A percentile compares a stretch with the other conserved stretches of the same genome.
phyloP scores from a whole-genome alignment of 2,113 vertebrate genomes.

The Rhinichthys klamathensis region DNA sequence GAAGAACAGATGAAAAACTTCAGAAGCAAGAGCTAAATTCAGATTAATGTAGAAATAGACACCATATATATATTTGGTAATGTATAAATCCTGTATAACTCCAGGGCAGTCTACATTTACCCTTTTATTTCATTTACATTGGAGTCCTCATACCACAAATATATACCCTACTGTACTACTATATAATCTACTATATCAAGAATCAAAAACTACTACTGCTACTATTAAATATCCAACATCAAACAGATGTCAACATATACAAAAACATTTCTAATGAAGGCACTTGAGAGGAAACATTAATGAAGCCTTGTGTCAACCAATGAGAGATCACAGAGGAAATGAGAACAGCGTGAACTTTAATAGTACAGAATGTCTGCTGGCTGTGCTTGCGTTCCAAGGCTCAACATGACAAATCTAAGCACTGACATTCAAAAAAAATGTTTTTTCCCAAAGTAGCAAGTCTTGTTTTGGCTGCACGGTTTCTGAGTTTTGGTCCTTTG shows the following conservation, averaged over 20 bases:
- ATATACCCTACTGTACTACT: not conserved
- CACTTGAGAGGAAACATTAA: constrained; percentile 41
- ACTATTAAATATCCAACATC: not conserved
- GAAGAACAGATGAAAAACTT: constrained; percentile 20
- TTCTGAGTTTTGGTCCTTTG: constrained; percentile 16
- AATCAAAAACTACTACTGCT: not conserved
- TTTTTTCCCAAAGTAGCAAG: constrained; percentile 16
- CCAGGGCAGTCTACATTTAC: not conserved
- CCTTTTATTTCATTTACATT: not conserved
- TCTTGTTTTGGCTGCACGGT: constrained; percentile 36
- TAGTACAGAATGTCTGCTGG: constrained; percentile 39
- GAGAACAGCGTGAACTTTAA: constrained; percentile 40
- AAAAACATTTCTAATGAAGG: constrained; percentile 33
- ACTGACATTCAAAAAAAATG: constrained; percentile 5
- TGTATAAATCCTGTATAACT: not conserved
- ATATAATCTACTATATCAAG: too few species aligned
- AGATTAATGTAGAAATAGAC: constrained; percentile 22
- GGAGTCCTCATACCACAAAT: not conserved
- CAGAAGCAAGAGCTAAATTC: not conserved
- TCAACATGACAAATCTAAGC: constrained; percentile 24
- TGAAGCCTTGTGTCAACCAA: constrained; percentile 44
- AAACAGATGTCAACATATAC: constrained; percentile 24
- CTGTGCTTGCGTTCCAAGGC: constrained; percentile 16
- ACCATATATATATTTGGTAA: not conserved
- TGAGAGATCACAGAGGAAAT: constrained; percentile 52